These are phyloP conservation scores for Clarias batrachus DNA, from an alignment of 2,113 vertebrate genomes.

Conservation along the genomic window DNA sequence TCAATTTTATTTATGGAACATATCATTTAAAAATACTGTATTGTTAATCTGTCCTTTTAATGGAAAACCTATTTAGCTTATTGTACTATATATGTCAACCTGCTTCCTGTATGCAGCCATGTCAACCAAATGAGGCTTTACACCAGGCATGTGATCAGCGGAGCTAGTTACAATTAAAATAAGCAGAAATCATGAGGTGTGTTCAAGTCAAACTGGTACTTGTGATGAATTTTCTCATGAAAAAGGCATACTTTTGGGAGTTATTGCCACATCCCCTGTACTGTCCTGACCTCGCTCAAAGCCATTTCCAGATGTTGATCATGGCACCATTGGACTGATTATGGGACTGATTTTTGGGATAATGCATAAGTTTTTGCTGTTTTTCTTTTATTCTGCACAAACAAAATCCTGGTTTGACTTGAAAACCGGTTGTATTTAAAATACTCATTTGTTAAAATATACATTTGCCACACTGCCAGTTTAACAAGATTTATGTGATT, in stretches of 20 bases:
- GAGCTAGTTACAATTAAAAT: background rate
- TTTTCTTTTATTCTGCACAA: no score
- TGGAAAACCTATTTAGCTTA: background rate
- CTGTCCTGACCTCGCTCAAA: no score
- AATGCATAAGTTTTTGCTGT: no score
- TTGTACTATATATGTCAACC: background rate
- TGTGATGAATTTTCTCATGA: no score
- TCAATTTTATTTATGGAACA: background rate
- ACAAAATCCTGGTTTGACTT: no score
- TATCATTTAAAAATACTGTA: background rate
- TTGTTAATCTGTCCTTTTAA: background rate
- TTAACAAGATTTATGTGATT: background rate
- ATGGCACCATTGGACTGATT: no score
- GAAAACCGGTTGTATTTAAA: no score
- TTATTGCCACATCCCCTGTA: no score
- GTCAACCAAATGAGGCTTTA: background rate
- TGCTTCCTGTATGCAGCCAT: background rate
- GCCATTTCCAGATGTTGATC: no score
- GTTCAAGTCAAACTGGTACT: no score
- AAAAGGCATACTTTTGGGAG: no score
- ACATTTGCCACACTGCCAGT: background rate
- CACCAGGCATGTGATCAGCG: background rate
- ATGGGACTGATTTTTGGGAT: no score
- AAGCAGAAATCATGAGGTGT: background rate
- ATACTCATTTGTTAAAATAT: background rate